Evolutionary conservation across 2,888 invertebrate genomes (phyloP).

Genomic region (Piscicola geometra): DNA sequence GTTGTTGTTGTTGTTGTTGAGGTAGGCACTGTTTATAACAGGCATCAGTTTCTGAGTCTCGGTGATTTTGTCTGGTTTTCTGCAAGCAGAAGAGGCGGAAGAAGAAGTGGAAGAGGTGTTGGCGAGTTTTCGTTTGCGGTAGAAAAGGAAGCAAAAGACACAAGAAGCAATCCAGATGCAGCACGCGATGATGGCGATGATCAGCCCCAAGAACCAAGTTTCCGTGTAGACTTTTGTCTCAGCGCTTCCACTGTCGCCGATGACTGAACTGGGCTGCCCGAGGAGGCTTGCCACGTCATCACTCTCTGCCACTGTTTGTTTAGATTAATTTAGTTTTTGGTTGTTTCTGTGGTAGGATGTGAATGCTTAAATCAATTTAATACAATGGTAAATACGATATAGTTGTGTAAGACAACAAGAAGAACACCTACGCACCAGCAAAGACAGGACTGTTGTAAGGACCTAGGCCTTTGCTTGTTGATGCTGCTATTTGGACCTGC

Average conservation of each 20-base stretch:
- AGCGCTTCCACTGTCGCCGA: too few relatives aligned
- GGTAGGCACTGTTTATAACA: constrained; percentile 2
- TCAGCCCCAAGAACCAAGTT: constrained; percentile 30
- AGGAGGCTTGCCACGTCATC: too few relatives aligned
- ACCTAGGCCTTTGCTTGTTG: not conserved
- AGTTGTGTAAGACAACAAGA: too few relatives aligned
- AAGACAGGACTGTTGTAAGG: not conserved
- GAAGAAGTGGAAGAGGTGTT: not conserved
- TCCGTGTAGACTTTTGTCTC: constrained; percentile 13
- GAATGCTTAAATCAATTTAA: too few relatives aligned
- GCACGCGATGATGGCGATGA: constrained; percentile 3
- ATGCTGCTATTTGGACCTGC: constrained; percentile 10
- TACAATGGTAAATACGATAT: too few relatives aligned
- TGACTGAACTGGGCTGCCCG: too few relatives aligned
- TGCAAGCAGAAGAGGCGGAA: constrained; percentile 10
- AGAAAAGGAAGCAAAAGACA: constrained; percentile 23
- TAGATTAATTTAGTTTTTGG: too few relatives aligned
- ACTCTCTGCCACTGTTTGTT: too few relatives aligned
- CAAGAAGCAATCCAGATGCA: constrained; percentile 27
- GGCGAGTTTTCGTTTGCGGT: not conserved
- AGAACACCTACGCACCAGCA: not conserved
- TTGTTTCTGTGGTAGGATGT: too few relatives aligned
- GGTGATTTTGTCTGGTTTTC: not conserved
- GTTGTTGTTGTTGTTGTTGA: not conserved
- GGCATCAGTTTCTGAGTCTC: constrained; percentile 9